Conservation (phyloP, 2,797 vertebrate genomes). For the Danio choprae region DNA sequence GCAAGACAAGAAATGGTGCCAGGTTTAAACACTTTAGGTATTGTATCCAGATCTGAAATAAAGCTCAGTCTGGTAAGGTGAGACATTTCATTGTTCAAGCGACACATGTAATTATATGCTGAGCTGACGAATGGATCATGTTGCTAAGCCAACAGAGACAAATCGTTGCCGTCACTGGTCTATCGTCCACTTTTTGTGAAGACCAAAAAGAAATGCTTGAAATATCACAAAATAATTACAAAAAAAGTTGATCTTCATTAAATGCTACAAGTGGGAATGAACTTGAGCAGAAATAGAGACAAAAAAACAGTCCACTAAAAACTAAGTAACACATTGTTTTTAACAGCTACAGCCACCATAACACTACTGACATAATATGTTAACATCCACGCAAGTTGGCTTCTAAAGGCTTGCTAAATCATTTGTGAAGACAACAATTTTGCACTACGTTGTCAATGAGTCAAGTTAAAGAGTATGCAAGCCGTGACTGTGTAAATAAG, state of each 20-base stretch:
- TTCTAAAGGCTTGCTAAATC: neutral
- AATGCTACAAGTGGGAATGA: neutral
- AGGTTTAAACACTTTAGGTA: conserved; percentile 1
- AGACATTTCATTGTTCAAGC: conserved; percentile 35
- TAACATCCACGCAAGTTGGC: too few species aligned
- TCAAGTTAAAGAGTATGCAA: conserved; percentile 6
- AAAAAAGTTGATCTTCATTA: neutral
- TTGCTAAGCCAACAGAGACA: conserved; percentile 41
- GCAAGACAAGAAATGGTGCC: conserved; percentile 3
- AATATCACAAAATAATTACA: neutral
- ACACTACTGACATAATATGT: too few species aligned
- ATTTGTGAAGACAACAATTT: neutral
- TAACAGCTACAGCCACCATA: too few species aligned
- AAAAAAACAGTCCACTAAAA: neutral
- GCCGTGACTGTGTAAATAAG: neutral
- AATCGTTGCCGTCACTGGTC: conserved; percentile 8
- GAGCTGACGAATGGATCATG: conserved; percentile 28
- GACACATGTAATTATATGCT: conserved; percentile 17
- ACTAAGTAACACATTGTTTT: too few species aligned
- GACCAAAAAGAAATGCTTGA: conserved; percentile 19
- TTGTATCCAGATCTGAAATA: neutral
- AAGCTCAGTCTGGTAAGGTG: conserved; percentile 34
- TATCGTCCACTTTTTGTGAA: conserved; percentile 10
- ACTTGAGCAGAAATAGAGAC: neutral
- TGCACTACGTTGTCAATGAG: neutral